Conservation (phyloP, 2,113 vertebrate genomes). For the Psammodynastes pulverulentus region DNA sequence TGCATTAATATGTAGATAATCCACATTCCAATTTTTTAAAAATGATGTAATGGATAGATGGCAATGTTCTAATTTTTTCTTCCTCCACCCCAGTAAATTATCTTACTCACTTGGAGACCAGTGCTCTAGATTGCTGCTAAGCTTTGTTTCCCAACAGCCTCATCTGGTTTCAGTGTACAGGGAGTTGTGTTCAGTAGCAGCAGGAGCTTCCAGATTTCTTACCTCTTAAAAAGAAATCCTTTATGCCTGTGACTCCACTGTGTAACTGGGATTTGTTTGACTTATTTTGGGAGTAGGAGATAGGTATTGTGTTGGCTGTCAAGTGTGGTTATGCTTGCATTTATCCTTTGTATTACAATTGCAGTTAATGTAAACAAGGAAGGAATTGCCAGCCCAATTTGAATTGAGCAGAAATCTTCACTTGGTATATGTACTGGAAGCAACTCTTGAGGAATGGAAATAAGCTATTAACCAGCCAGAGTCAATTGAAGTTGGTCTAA, state of each 20-base stretch:
- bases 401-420: neutral
- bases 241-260: neutral
- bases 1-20: neutral
- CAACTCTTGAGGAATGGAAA: too few relatives aligned
- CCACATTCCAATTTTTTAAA: neutral
- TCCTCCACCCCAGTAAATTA: neutral
- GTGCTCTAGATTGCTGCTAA: neutral
- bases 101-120: neutral
- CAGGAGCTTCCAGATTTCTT: neutral
- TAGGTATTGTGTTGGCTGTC: neutral
- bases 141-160: neutral
- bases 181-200: neutral
- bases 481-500: neutral
- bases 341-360: neutral
- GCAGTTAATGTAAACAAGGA: neutral
- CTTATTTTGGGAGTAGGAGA: neutral
- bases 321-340: neutral
- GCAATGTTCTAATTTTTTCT: neutral
- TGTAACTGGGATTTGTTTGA: neutral
- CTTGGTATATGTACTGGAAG: neutral
- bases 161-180: neutral
- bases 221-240: neutral
- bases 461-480: neutral
- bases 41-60: neutral
- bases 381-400: neutral